Evolutionary conservation across 2,797 vertebrate species (phyloP).

Genomic region (Morus bassanus): DNA sequence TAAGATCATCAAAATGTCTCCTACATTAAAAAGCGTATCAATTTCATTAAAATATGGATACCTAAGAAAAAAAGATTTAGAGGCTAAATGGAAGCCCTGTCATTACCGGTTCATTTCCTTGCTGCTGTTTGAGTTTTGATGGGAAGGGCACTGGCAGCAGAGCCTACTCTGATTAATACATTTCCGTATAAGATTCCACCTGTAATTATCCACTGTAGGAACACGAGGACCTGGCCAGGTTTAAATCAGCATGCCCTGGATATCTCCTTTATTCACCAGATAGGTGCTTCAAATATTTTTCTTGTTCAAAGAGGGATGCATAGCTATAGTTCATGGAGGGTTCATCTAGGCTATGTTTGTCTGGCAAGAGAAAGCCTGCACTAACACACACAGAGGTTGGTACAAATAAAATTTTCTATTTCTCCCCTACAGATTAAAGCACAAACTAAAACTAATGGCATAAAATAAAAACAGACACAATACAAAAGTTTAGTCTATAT

Average conservation of each 20-base stretch:
- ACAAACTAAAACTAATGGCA: background rate
- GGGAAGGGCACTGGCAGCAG: slow-evolving; percentile 18
- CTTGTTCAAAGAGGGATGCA: background rate
- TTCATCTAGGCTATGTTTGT: background rate
- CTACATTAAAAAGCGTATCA: slow-evolving; percentile 1
- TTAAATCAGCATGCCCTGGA: background rate
- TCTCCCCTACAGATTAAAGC: background rate
- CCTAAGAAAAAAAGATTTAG: slow-evolving; percentile 10
- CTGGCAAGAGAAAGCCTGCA: background rate
- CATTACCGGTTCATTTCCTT: slow-evolving; percentile 35
- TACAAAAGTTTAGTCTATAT: background rate
- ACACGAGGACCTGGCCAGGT: background rate
- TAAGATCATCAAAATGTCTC: slow-evolving; percentile 18
- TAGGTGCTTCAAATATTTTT: background rate
- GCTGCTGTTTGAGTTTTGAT: background rate
- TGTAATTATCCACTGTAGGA: slow-evolving; percentile 37
- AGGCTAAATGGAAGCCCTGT: slow-evolving; percentile 14
- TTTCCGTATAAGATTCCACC: background rate
- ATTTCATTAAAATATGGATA: slow-evolving; percentile 34
- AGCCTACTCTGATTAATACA: slow-evolving; percentile 13
- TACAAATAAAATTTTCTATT: background rate
- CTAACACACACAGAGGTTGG: background rate
- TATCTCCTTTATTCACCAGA: background rate
- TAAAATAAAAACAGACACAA: background rate
- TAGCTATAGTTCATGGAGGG: background rate